Conservation (phyloP, 2,888 invertebrate genomes). For the Unio pictorum region DNA sequence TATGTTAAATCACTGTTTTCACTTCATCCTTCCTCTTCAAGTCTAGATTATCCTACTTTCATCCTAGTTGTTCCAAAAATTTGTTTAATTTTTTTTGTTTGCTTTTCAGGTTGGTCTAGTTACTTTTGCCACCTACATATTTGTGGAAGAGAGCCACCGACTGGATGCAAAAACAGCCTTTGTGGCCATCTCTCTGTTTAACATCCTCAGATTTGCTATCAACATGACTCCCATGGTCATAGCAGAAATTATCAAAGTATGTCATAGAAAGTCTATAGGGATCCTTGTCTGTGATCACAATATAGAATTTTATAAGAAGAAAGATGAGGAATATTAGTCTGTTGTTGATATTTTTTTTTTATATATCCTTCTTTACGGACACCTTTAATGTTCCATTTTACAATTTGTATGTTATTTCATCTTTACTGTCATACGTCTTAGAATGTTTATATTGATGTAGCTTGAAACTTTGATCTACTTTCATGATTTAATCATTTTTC, state of each 20-base stretch:
- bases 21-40: no score
- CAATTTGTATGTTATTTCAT: no score
- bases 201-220: constrained; percentile 82
- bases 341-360: no score
- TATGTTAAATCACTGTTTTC: no score
- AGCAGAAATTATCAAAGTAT: constrained; percentile 46
- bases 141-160: constrained; percentile 55
- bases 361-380: no score
- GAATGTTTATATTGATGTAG: no score
- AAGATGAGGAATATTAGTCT: background rate
- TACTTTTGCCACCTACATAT: constrained; percentile 64
- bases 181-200: constrained; percentile 70
- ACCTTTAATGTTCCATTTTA: no score
- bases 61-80: no score
- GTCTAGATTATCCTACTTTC: no score
- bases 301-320: background rate
- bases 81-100: constrained; percentile 63
- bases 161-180: constrained; percentile 79
- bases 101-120: constrained; percentile 59
- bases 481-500: no score
- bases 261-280: background rate
- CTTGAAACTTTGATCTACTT: no score
- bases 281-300: background rate
- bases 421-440: no score
- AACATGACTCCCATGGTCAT: constrained; percentile 97